These are phyloP conservation scores for Ctenomys sociabilis DNA, from an alignment of 2,113 vertebrate genomes.

Conservation along the genomic window DNA sequence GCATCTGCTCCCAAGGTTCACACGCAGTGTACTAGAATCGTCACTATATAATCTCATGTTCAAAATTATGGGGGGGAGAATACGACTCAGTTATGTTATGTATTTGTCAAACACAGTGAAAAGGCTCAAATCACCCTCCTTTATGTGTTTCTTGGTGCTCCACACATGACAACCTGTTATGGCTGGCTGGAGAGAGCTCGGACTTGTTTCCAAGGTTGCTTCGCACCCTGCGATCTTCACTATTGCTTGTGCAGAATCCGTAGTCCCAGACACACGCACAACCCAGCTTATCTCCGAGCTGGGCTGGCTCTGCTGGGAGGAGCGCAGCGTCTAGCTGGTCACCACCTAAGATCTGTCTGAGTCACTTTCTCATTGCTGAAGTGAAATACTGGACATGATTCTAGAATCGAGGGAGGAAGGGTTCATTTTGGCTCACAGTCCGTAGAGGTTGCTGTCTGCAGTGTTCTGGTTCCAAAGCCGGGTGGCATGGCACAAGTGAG, in stretches of 20 bases:
- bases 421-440: not conserved
- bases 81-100: not conserved
- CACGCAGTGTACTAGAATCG: not conserved
- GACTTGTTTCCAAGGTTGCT: constrained; percentile 5
- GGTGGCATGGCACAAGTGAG: not conserved
- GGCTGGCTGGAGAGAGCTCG: not conserved
- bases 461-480: not conserved
- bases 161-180: not conserved
- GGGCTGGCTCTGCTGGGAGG: not conserved
- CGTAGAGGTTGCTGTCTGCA: not conserved
- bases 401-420: too few relatives aligned
- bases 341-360: not conserved
- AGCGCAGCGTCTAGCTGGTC: not conserved
- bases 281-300: not conserved
- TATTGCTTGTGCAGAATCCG: not conserved
- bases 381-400: not conserved
- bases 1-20: constrained; percentile 57
- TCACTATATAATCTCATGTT: constrained; percentile 26
- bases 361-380: not conserved
- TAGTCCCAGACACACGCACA: not conserved
- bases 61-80: not conserved
- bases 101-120: not conserved
- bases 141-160: not conserved
- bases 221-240: not conserved
- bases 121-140: not conserved